Evolutionary conservation across 2,113 vertebrate species (phyloP).

Genomic region (Calonectris borealis): DNA sequence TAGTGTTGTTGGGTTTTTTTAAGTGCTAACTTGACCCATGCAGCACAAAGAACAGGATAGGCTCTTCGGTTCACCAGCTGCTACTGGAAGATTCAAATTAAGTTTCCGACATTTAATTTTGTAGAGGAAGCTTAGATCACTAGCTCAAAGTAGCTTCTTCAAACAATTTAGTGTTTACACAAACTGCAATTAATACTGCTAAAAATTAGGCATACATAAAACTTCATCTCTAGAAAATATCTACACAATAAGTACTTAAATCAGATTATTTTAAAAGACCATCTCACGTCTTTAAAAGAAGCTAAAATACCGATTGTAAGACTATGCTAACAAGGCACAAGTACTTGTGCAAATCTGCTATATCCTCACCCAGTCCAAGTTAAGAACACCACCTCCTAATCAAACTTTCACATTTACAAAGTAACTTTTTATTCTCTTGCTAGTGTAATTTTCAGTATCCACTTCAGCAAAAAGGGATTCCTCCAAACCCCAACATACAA

Average conservation of each 20-base stretch:
- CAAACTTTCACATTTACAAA: not conserved
- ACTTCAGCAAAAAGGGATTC: not conserved
- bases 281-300: not conserved
- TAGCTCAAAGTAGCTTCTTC: conserved; percentile 46
- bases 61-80: conserved; percentile 5
- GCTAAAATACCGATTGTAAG: conserved; percentile 21
- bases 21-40: conserved; percentile 36
- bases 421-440: not conserved
- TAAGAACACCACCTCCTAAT: not conserved
- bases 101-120: not conserved
- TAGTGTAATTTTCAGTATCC: not conserved
- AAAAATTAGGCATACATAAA: conserved; percentile 12
- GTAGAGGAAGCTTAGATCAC: conserved; percentile 32
- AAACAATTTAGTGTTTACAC: conserved; percentile 32
- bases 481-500: not conserved
- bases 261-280: conserved; percentile 19
- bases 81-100: conserved; percentile 11
- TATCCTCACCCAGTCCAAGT: conserved; percentile 8
- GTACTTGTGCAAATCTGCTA: conserved; percentile 58
- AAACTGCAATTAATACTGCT: conserved; percentile 59
- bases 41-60: conserved; percentile 28
- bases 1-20: not conserved
- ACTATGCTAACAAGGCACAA: conserved; percentile 69
- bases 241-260: conserved; percentile 47
- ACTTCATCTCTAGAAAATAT: conserved; percentile 45